Percentiles rank a stretch among this genome's conserved stretches.
Evolutionary conservation across 2,113 vertebrate species (phyloP).

Genomic region (Dicaeum eximium): DNA sequence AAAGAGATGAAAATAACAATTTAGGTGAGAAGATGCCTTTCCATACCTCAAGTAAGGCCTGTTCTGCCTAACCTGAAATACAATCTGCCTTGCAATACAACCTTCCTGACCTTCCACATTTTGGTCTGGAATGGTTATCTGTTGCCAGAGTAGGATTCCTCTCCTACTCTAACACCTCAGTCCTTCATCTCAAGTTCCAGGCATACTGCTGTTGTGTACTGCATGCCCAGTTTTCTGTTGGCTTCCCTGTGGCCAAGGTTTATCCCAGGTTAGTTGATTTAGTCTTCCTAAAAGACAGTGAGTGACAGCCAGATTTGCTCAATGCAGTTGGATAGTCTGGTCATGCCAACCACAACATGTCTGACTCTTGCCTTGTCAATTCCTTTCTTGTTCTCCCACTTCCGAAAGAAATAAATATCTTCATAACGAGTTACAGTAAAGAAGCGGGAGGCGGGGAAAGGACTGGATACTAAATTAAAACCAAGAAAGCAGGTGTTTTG

Average conservation of each 20-base stretch:
- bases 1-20: neutral
- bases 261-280: conserved; percentile 13
- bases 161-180: conserved; percentile 12
- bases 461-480: neutral
- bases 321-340: neutral
- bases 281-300: neutral
- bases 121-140: neutral
- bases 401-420: conserved; percentile 31
- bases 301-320: conserved; percentile 15
- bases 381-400: conserved; percentile 27
- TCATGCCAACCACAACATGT: neutral
- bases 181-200: conserved; percentile 28
- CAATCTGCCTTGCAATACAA: conserved; percentile 21
- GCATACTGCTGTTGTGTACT: neutral
- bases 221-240: neutral
- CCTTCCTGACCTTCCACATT: conserved; percentile 53
- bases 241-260: neutral
- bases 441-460: neutral
- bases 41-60: neutral
- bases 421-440: neutral
- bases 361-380: conserved; percentile 25
- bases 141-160: conserved; percentile 24
- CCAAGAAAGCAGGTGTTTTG: neutral
- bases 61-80: neutral
- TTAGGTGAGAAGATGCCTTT: neutral